Evolutionary conservation across 2,888 invertebrate genomes (phyloP).

Genomic region (Leptarthrus brevirostris): DNA sequence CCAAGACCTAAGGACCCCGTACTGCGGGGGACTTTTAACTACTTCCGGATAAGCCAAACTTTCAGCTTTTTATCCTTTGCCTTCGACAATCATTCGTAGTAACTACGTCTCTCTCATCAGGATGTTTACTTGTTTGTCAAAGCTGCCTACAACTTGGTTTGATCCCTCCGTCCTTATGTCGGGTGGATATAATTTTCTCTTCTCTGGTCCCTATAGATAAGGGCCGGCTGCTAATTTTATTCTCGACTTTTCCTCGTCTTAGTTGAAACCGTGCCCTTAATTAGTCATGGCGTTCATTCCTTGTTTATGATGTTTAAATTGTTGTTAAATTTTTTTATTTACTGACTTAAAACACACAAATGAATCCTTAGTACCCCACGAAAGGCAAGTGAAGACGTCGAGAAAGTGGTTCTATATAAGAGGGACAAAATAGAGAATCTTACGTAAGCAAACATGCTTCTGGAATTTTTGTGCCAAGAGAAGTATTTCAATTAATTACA

Average conservation of each 20-base stretch:
- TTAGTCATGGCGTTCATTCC: background rate
- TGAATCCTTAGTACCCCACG: background rate
- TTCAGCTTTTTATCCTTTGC: background rate
- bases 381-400: background rate
- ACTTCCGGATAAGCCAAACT: slow-evolving; percentile 14
- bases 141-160: background rate
- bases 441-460: background rate
- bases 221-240: slow-evolving; percentile 9
- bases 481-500: background rate
- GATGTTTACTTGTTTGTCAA: background rate
- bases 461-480: background rate
- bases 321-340: background rate
- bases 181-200: background rate
- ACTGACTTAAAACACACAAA: background rate
- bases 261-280: background rate
- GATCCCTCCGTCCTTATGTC: background rate
- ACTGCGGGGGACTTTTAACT: slow-evolving; percentile 16
- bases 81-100: background rate
- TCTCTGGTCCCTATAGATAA: background rate
- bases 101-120: background rate
- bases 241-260: background rate
- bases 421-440: background rate
- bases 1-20: background rate
- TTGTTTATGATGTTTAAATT: background rate
- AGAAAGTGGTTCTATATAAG: no score